Evolutionary conservation across 2,888 invertebrate species (phyloP).

Genomic region (Pollenia labialis): DNA sequence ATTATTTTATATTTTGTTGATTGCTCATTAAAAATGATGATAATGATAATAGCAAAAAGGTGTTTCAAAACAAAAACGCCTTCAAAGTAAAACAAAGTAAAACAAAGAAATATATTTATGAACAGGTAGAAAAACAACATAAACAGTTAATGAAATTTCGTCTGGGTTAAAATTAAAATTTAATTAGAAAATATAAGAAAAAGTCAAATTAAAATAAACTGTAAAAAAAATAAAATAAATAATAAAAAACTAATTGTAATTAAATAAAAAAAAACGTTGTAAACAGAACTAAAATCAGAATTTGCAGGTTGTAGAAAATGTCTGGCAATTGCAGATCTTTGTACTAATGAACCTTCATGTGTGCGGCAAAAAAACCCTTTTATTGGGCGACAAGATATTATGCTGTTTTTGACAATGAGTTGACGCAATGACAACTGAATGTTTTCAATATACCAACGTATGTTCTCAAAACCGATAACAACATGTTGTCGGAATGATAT

Average conservation of each 20-base stretch:
- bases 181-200: slow-evolving; percentile 23
- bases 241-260: slow-evolving; percentile 1
- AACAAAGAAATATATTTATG: slow-evolving; percentile 9
- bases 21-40: background rate
- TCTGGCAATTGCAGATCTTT: no score
- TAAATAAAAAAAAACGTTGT: background rate
- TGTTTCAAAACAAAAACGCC: slow-evolving; percentile 13
- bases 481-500: no score
- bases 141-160: slow-evolving; percentile 22
- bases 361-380: no score
- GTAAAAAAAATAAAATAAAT: background rate
- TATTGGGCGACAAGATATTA: no score
- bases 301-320: no score
- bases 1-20: background rate
- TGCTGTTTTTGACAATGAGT: no score
- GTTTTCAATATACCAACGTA: no score
- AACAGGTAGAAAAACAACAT: background rate
- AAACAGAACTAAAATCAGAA: no score
- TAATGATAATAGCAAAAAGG: slow-evolving; percentile 3
- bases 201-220: background rate
- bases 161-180: slow-evolving; percentile 12
- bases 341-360: no score
- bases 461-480: no score
- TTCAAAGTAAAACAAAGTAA: background rate
- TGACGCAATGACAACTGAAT: no score